Evolutionary conservation across 2,888 invertebrate genomes (phyloP), one percentile per base, ranked within the genome.

Genomic region (Tineola bisselliella): DNA sequence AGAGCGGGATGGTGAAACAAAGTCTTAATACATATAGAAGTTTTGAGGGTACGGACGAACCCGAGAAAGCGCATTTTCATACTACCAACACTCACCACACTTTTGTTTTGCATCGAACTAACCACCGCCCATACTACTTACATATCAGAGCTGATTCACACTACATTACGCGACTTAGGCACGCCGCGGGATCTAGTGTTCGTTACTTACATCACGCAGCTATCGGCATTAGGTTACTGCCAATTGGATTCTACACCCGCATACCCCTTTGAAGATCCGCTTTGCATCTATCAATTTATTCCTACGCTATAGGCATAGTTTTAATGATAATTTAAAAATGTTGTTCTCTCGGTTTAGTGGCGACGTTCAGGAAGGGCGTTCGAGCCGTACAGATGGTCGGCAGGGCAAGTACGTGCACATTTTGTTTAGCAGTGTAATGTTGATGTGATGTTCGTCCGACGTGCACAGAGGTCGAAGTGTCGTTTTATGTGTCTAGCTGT

Each of bases 351-450:
- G 84, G 81, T 87, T 87, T 91, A 98, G 98, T 98, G 96, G 97
- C 98, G 84, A 96, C 98, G 89, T 99, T 99, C 95, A 96, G 98
- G 94, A 98, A 98, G 91, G 98, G 98, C 91, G 98, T 98, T 88
- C 95, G 98, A 89, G 98, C 98, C 90, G 96, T 98, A 89, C 97
- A 96, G 91, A 94, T 96, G 93, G 95, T 96, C 89, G 96, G 97
- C 91, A 92, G 96, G 92, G 95, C 96, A 96, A 97, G 96, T 97
- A 96, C 92, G 96, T 96, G 94, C 6, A 81, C 75, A 69, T 38
- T 6, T 38, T 38, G 38, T 38, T 38, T 12, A 38, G 10, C 38
- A 10, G 38, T 38, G 38, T 38, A 38, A 75, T 84, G 83, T 84
- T 77, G 72, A 79, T 84, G 84, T 86, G 82, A 77, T 84, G 84